phyloP scores from a whole-genome alignment of 2,888 invertebrate genomes.

The Diaprepes abbreviatus region DNA sequence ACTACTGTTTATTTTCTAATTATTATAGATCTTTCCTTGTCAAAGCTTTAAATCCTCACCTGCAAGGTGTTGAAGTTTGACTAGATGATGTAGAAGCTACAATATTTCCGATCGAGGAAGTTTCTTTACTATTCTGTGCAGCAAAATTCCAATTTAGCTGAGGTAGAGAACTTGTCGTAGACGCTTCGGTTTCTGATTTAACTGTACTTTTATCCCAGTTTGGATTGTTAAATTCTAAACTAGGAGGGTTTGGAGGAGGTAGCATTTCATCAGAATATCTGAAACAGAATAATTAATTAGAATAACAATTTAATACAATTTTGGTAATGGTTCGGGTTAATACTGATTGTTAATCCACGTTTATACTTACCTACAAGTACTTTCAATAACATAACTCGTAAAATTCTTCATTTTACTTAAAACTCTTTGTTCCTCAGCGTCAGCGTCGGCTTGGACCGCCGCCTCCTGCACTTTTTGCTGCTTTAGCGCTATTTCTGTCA shows the following conservation, averaged over 20 bases:
- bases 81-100: slow-evolving; percentile 60
- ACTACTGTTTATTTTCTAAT: too few species aligned
- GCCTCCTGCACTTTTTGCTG: slow-evolving; percentile 51
- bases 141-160: slow-evolving; percentile 50
- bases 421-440: slow-evolving; percentile 54
- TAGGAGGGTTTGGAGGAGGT: slow-evolving; percentile 50
- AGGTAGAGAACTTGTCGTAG: slow-evolving; percentile 51
- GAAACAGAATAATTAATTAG: neutral
- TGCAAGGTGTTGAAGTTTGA: slow-evolving; percentile 61
- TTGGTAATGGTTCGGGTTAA: too few species aligned
- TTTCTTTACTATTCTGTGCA: slow-evolving; percentile 32
- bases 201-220: slow-evolving; percentile 36
- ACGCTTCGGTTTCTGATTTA: slow-evolving; percentile 44
- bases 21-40: too few species aligned
- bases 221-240: slow-evolving; percentile 32
- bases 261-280: slow-evolving; percentile 62
- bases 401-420: slow-evolving; percentile 61
- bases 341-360: too few species aligned
- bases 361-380: slow-evolving; percentile 57
- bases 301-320: too few species aligned
- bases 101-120: slow-evolving; percentile 27
- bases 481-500: slow-evolving; percentile 66
- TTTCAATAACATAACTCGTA: slow-evolving; percentile 63
- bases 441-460: slow-evolving; percentile 54
- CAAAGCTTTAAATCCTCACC: too few species aligned